phyloP scores from a whole-genome alignment of 2,113 vertebrate genomes.

The Sander lucioperca region DNA sequence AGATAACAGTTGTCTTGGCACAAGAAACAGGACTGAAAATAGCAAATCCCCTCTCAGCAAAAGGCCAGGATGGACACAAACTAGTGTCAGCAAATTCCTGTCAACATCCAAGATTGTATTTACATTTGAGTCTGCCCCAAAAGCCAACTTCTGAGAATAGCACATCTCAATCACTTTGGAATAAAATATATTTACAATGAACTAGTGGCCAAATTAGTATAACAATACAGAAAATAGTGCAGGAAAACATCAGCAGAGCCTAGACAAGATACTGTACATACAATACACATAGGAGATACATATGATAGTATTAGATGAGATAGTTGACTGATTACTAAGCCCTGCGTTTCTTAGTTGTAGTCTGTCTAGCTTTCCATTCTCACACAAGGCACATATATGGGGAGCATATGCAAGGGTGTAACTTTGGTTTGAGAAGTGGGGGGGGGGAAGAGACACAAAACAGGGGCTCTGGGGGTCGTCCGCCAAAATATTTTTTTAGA shows the following conservation, averaged over 20 bases:
- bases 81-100: constrained; percentile 50
- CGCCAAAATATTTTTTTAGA: too few relatives aligned
- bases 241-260: background rate
- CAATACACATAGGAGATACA: background rate
- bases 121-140: constrained; percentile 38
- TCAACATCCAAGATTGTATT: constrained; percentile 59
- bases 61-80: constrained; percentile 53
- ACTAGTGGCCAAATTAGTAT: background rate
- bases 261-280: background rate
- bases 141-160: constrained; percentile 27
- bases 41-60: constrained; percentile 64
- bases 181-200: background rate
- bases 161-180: background rate
- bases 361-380: background rate
- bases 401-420: too few relatives aligned
- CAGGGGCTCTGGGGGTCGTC: too few relatives aligned
- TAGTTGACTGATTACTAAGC: background rate
- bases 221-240: background rate
- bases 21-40: constrained; percentile 39
- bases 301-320: background rate
- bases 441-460: too few relatives aligned
- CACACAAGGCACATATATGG: too few relatives aligned
- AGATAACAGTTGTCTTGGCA: constrained; percentile 54
- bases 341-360: background rate
- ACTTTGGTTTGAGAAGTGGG: too few relatives aligned